Conservation (phyloP, 2,113 vertebrate species). For the Hippopotamus amphibius region DNA sequence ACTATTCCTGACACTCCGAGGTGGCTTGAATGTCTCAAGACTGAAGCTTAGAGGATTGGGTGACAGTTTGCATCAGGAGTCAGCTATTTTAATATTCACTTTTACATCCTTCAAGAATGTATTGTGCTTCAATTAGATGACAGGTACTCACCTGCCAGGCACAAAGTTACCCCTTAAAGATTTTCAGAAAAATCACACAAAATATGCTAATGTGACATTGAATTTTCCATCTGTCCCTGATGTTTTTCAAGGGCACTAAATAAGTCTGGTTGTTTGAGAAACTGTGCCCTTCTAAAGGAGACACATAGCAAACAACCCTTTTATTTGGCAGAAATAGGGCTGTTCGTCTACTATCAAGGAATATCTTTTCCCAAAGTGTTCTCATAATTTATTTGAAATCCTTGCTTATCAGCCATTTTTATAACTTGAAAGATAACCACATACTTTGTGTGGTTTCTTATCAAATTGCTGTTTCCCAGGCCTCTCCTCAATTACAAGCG, state of each 20-base stretch:
- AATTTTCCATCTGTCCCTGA: not conserved
- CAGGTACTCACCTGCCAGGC: not conserved
- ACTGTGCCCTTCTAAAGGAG: not conserved
- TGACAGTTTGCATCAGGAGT: not conserved
- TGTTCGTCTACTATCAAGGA: not conserved
- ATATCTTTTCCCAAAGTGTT: not conserved
- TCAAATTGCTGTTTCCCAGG: not conserved
- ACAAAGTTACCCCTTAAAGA: not conserved
- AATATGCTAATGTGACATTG: not conserved
- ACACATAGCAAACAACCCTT: not conserved
- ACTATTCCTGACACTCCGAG: not conserved
- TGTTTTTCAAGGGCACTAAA: not conserved
- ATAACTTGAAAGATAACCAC: not conserved
- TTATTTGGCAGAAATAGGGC: not conserved
- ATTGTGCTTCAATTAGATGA: not conserved
- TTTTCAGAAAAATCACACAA: not conserved
- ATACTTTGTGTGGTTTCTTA: not conserved
- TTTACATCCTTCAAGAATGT: not conserved
- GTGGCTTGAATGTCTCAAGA: conserved; percentile 31
- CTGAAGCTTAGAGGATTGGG: conserved; percentile 30
- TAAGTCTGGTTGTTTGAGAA: not conserved
- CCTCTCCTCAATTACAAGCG: not conserved
- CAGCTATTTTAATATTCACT: not conserved
- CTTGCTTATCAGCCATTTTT: not conserved
- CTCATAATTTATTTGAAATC: not conserved